Percentiles rank a stretch among this genome's conserved stretches.
These are phyloP conservation scores for Paguma larvata DNA, from an alignment of 2,797 vertebrate species.

Conservation along the genomic window DNA sequence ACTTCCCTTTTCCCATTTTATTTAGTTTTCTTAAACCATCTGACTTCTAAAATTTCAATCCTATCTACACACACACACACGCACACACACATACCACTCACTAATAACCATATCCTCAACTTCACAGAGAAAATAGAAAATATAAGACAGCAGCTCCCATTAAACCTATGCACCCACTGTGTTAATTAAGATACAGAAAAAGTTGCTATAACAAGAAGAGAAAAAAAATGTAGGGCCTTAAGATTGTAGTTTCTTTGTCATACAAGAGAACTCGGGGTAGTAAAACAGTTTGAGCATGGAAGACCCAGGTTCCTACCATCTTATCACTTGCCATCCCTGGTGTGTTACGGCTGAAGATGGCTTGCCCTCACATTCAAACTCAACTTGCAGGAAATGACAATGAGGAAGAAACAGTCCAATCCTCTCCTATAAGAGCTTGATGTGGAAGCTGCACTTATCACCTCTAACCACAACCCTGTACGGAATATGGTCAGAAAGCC, in stretches of 20 bases:
- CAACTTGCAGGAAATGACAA: not conserved
- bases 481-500: not conserved
- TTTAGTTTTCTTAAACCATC: constrained; percentile 7
- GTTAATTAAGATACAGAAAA: constrained; percentile 36
- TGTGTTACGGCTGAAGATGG: not conserved
- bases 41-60: constrained; percentile 18
- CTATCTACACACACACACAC: not conserved
- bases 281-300: constrained; percentile 15
- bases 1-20: not conserved
- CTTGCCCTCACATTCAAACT: not conserved
- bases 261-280: not conserved
- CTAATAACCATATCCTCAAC: constrained; percentile 31
- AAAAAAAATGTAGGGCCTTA: not conserved
- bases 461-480: not conserved
- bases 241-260: constrained; percentile 1
- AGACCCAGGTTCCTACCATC: not conserved
- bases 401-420: not conserved
- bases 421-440: not conserved
- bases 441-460: not conserved
- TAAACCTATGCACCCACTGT: constrained; percentile 9
- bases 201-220: constrained; percentile 53
- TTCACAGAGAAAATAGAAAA: constrained; percentile 38
- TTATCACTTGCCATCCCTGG: not conserved
- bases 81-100: not conserved
- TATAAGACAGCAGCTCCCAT: not conserved